Evolutionary conservation across 2,113 vertebrate genomes (phyloP).

Genomic region (Herpailurus yagouaroundi): DNA sequence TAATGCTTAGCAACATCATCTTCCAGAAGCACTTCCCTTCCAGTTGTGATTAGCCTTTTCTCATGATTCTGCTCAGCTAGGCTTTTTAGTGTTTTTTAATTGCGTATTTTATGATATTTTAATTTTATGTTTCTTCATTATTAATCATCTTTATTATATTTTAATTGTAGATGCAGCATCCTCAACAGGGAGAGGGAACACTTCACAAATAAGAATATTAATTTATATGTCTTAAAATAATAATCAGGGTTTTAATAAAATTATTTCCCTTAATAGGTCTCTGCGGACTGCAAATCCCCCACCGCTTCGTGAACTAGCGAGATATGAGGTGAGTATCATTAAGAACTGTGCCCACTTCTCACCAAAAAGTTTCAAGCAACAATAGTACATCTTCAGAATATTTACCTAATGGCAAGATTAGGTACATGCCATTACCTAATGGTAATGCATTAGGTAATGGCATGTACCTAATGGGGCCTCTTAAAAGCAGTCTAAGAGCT

Average conservation of each 20-base stretch:
- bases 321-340: slow-evolving; percentile 54
- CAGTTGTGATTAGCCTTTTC: slow-evolving; percentile 67
- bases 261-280: slow-evolving; percentile 66
- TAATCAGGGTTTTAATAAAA: slow-evolving; percentile 80
- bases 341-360: slow-evolving; percentile 34
- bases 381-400: slow-evolving; percentile 57
- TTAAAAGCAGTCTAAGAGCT: not conserved
- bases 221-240: slow-evolving; percentile 78
- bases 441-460: not conserved
- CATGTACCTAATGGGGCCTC: slow-evolving; percentile 10
- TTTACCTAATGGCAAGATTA: slow-evolving; percentile 39
- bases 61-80: slow-evolving; percentile 72
- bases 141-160: slow-evolving; percentile 82
- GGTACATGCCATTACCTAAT: not conserved
- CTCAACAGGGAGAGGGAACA: slow-evolving; percentile 49
- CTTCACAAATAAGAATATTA: slow-evolving; percentile 76
- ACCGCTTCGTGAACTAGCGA: slow-evolving; percentile 62
- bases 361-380: slow-evolving; percentile 37
- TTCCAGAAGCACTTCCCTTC: slow-evolving; percentile 46
- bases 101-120: slow-evolving; percentile 79
- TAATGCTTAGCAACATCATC: slow-evolving; percentile 44
- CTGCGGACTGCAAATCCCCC: slow-evolving; percentile 42
- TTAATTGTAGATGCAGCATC: slow-evolving; percentile 75
- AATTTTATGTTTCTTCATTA: slow-evolving; percentile 83
- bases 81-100: slow-evolving; percentile 81